Evolutionary conservation across 1,140 invertebrate species (phyloP), one percentile per base, ranked within the genome.

Genomic region (Drosophila miranda): DNA sequence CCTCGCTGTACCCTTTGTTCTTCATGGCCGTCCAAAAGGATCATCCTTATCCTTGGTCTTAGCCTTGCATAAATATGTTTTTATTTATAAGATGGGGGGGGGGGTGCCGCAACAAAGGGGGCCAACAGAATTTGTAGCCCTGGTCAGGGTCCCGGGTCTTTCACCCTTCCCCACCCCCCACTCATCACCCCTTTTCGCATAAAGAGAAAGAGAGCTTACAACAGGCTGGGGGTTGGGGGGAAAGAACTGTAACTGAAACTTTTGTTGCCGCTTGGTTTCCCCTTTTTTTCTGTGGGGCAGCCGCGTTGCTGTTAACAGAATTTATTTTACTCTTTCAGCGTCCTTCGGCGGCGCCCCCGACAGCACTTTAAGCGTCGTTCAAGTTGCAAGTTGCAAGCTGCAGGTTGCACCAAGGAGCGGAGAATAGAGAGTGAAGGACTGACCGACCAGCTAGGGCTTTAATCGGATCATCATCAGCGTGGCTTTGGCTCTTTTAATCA

Each of bases 31-130:
- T 23, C 50, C 62, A 43, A 64, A 69, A 69, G 66, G 66, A 69
- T 87, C 74, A 87, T 77, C 82, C 82, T 69, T 76, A 80, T 80
- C 81, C 77, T 86, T 86, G 59, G 61, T 87, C 78, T 75, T 87
- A 77, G 63, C 68, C 81, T 68, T 81, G 82, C 63, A 87, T 86
- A 87, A 87, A 84, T 84, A 84, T 86, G 57, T 87, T 86, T 87
- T 81, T 78, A 81, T 87, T 87, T 86, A 87, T 75, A 87, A 86
- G 74, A 81, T 78, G 68, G 76, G n/a, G 46, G n/a, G 13, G 13
- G 43, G 16, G 16, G 16, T 69, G 13, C 21, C 49, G 50, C 67
- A 50, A 63, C 57, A 42, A 71, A 45, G 56, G 57, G n/a, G 43
- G 28, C 74, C 72, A 58, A 73, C 56, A 73, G 81, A 86, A 86